These are phyloP conservation scores for Lampris megalopsis DNA, from an alignment of 2,113 vertebrate species.

Conservation along the genomic window DNA sequence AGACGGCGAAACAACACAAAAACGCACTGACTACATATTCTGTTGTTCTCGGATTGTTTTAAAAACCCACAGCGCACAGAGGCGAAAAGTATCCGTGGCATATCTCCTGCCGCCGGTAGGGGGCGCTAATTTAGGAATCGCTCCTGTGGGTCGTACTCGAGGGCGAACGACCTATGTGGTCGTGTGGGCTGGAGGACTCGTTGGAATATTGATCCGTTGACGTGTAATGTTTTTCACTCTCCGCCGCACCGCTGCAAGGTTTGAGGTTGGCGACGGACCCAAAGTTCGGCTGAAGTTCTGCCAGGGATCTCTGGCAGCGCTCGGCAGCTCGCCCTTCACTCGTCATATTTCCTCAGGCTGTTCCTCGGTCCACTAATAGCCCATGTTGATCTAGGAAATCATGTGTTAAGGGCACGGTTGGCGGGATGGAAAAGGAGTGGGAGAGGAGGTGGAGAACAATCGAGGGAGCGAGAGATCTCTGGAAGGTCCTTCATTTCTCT, in stretches of 20 bases:
- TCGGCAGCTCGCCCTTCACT: neutral
- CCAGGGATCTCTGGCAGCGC: conserved; percentile 15
- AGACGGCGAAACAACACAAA: no score
- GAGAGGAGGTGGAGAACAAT: conserved; percentile 4
- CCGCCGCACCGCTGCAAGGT: neutral
- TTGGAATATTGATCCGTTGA: neutral
- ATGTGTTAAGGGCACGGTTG: conserved; percentile 30
- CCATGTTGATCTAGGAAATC: conserved; percentile 50
- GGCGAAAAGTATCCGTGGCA: no score
- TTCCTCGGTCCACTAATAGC: conserved; percentile 51
- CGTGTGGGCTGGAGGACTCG: no score
- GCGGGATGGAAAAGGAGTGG: conserved; percentile 31
- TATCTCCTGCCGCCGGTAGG: no score
- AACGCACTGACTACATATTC: no score
- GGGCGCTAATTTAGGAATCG: no score
- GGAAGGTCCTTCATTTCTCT: conserved; percentile 41
- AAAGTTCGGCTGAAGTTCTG: conserved; percentile 6
- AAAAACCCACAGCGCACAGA: no score
- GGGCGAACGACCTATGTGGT: no score
- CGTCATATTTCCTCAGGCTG: conserved; percentile 48
- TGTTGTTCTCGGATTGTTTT: no score
- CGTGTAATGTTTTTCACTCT: neutral
- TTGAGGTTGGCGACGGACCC: conserved; percentile 24
- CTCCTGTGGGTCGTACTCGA: no score
- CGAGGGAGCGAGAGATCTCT: no score